These are phyloP conservation scores for Crotalus horridus DNA, from an alignment of 2,113 vertebrate genomes.

Conservation along the genomic window DNA sequence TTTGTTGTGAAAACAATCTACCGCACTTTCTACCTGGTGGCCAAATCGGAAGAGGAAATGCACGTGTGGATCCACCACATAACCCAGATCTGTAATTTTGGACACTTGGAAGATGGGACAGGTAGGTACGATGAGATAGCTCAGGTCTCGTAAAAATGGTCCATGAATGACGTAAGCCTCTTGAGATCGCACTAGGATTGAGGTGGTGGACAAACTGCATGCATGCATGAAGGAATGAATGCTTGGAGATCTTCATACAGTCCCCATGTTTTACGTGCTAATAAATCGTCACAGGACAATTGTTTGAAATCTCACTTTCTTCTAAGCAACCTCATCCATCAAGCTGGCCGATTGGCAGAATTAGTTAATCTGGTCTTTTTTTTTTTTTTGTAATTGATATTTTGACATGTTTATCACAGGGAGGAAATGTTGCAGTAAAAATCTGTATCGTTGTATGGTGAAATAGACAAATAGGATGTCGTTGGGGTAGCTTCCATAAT, in stretches of 20 bases:
- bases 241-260: not conserved
- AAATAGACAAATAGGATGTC: not conserved
- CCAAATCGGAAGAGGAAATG: slow-evolving; percentile 96
- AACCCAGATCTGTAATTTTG: slow-evolving; percentile 89
- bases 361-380: not conserved
- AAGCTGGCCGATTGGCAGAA: not conserved
- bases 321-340: not conserved
- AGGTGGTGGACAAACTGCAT: not conserved
- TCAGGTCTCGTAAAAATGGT: not conserved
- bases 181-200: not conserved
- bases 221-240: not conserved
- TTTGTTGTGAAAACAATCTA: slow-evolving; percentile 90
- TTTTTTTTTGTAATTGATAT: not conserved
- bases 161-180: not conserved
- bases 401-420: not conserved
- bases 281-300: not conserved
- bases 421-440: not conserved
- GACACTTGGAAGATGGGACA: slow-evolving; percentile 77
- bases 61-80: slow-evolving; percentile 90
- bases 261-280: not conserved
- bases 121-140: slow-evolving; percentile 64
- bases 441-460: not conserved
- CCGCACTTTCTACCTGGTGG: slow-evolving; percentile 93
- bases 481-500: not conserved
- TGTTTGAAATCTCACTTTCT: not conserved